Conservation (phyloP, 1,140 invertebrate species). For the Papilio aristodemus region DNA sequence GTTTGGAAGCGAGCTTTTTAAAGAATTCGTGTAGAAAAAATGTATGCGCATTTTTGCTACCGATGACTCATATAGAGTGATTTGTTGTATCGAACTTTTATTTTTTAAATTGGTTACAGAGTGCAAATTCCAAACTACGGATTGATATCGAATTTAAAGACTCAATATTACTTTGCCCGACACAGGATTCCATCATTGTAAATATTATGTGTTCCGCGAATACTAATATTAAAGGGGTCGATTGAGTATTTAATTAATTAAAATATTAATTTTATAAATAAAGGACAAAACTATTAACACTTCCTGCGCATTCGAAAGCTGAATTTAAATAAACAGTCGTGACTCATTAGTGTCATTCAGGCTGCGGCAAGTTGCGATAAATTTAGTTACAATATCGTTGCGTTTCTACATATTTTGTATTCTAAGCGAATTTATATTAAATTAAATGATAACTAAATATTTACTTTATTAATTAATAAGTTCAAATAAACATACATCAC, state of each 20-base stretch:
- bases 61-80: neutral
- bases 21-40: constrained; percentile 9
- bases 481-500: too few relatives aligned
- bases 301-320: constrained; percentile 1
- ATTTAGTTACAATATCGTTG: neutral
- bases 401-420: neutral
- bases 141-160: too few relatives aligned
- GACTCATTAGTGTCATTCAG: neutral
- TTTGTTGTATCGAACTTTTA: neutral
- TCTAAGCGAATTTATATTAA: too few relatives aligned
- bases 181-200: too few relatives aligned
- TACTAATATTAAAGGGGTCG: neutral
- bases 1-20: constrained; percentile 14
- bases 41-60: neutral
- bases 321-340: constrained; percentile 11
- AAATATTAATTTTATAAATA: constrained; percentile 11
- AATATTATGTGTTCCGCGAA: neutral
- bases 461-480: too few relatives aligned
- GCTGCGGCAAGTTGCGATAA: neutral
- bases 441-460: too few relatives aligned
- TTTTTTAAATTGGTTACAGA: neutral
- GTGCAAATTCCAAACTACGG: too few relatives aligned
- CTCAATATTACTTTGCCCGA: too few relatives aligned
- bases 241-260: neutral
- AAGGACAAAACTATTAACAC: neutral